phyloP scores from a whole-genome alignment of 92 coral and sea anemone genomes.

The Epizoanthus scotinus region DNA sequence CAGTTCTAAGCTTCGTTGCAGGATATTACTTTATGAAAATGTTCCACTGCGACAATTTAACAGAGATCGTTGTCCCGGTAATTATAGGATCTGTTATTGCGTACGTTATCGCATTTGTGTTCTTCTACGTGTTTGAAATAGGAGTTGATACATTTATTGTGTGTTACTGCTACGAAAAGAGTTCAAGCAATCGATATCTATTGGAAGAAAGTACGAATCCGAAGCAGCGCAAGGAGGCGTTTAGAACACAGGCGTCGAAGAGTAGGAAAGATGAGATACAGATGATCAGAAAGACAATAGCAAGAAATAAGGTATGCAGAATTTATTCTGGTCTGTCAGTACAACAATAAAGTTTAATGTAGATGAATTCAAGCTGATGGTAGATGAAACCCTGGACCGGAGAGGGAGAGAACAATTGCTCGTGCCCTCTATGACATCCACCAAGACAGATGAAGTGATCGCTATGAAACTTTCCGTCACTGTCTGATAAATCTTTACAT shows the following conservation, averaged over 20 bases:
- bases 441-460: too few relatives aligned
- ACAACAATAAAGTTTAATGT: too few relatives aligned
- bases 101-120: conserved; percentile 41
- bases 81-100: conserved; percentile 41
- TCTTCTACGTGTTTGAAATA: conserved; percentile 45
- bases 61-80: conserved; percentile 36
- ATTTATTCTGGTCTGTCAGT: too few relatives aligned
- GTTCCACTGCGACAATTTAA: conserved; percentile 43
- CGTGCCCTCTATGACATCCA: too few relatives aligned
- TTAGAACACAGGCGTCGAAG: conserved; percentile 36
- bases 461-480: too few relatives aligned
- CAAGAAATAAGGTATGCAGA: conserved; percentile 41
- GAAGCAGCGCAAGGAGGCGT: conserved; percentile 4
- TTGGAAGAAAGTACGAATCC: not conserved
- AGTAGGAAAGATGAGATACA: conserved; percentile 21
- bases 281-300: conserved; percentile 38
- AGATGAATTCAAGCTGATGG: too few relatives aligned
- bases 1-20: conserved; percentile 21
- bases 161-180: conserved; percentile 44
- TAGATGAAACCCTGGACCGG: too few relatives aligned
- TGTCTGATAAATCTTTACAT: too few relatives aligned
- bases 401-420: too few relatives aligned
- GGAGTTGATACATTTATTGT: conserved; percentile 44
- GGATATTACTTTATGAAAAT: conserved; percentile 38
- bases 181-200: conserved; percentile 20